phyloP scores from a whole-genome alignment of 2,888 invertebrate species.

The Phragmatobia fuliginosa region DNA sequence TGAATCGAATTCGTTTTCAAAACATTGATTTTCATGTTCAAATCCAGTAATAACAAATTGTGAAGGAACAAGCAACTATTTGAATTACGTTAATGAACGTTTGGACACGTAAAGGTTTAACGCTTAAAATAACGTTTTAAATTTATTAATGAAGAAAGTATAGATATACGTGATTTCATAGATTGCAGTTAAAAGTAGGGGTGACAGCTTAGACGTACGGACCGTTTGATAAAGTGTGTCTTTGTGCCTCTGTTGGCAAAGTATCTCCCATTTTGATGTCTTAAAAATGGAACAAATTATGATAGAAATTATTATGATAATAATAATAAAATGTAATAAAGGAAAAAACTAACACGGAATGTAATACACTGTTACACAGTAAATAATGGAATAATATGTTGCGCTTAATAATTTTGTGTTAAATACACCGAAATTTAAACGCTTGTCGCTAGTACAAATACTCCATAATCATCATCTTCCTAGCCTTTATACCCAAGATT shows the following conservation, averaged over 20 bases:
- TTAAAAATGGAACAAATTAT: neutral
- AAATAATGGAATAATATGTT: neutral
- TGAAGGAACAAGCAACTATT: conserved; percentile 29
- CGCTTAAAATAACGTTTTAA: conserved; percentile 12
- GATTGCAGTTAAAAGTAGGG: conserved; percentile 14
- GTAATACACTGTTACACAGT: neutral
- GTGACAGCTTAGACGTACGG: neutral
- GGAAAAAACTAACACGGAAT: neutral
- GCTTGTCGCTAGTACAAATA: neutral
- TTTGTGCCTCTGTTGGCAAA: neutral
- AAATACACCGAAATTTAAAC: neutral
- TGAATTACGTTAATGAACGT: conserved; percentile 39
- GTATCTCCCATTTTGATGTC: neutral
- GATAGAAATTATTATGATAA: no score
- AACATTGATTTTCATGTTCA: neutral
- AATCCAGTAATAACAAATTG: conserved; percentile 2
- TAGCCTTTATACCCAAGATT: no score
- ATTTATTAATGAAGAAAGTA: conserved; percentile 18
- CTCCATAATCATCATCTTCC: no score
- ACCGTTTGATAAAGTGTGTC: neutral
- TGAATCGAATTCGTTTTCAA: neutral
- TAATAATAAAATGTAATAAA: no score
- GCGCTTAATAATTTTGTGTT: no score
- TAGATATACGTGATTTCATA: conserved; percentile 9
- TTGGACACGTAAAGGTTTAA: conserved; percentile 17